Base-by-base conservation (phyloP, 2,113 vertebrate species). In the Reinhardtius hippoglossoides region DNA sequence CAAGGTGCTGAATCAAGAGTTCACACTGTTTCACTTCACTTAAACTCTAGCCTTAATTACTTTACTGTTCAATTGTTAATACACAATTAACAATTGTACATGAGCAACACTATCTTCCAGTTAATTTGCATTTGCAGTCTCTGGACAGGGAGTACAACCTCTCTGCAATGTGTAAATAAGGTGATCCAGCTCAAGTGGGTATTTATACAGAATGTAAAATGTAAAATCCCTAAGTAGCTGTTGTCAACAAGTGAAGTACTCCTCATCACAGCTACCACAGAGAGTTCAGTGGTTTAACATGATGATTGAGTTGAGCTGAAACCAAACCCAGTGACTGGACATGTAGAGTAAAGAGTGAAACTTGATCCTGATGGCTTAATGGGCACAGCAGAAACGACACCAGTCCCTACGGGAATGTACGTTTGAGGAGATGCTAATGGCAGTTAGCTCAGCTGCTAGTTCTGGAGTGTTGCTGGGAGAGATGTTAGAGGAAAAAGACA, bases 381-480 rank as follows among this genome's bases (percentile, higher is more conserved):
- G 42, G 44, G 24, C 42, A 63, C 42, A 63, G 63, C 16, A 46
- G 71, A 71, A 48, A 65, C 42, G 9, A 58, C 71, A 62, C 62
- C 20, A 54, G 46, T 52, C 50, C 68, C 52, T 67, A 35, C 5
- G 1, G 62, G 62, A 59, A 42, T 26, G 37, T 24, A 37, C 54
- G 64, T 68, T 64, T 44, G 35, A 78, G 31, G 26, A 65, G 70
- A 65, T 48, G n/a, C 65, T 65, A 69, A 65, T 60, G 65, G 70
- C 20, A 21, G 69, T 74, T 37, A 55, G 70, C 75, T 59, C 58
- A 64, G 74, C 69, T 57, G 69, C 55, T 24, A 48, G 55, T 57
- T 20, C 13, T 42, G 61, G 24, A 27, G 55, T 16, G 37, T 46
- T 46, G 66, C 66, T 31, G 20, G 21, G 35, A 69, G 59, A 48